Evolutionary conservation across 2,888 invertebrate genomes (phyloP).

Genomic region (Proisotoma minuta): DNA sequence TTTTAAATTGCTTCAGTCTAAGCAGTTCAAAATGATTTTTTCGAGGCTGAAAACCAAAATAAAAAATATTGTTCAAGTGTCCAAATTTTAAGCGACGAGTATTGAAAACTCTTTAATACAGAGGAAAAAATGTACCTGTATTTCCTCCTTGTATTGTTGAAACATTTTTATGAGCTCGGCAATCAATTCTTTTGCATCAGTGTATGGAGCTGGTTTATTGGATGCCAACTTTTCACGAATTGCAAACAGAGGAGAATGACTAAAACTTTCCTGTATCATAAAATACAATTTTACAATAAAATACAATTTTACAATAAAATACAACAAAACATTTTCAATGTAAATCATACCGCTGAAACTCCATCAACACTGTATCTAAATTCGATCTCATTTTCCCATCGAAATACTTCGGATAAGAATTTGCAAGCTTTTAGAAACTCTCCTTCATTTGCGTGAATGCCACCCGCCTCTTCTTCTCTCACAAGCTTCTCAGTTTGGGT

Average conservation of each 20-base stretch:
- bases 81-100: no score
- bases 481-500: neutral
- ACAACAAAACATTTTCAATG: no score
- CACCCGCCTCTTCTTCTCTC: neutral
- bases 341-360: neutral
- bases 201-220: neutral
- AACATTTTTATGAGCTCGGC: neutral
- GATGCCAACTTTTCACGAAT: neutral
- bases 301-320: neutral
- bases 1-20: neutral
- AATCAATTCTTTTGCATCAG: neutral
- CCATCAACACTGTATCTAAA: neutral
- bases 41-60: neutral
- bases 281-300: neutral
- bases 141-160: neutral
- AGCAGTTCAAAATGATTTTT: neutral
- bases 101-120: no score
- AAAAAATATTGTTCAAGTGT: no score
- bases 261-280: neutral
- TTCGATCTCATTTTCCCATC: conserved; percentile 17
- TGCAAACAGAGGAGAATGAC: neutral
- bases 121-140: no score
- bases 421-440: conserved; percentile 40
- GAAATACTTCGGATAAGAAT: conserved; percentile 38
- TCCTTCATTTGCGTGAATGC: neutral